These are phyloP conservation scores for Moxostoma hubbsi DNA, from an alignment of 2,797 vertebrate genomes.

Conservation along the genomic window DNA sequence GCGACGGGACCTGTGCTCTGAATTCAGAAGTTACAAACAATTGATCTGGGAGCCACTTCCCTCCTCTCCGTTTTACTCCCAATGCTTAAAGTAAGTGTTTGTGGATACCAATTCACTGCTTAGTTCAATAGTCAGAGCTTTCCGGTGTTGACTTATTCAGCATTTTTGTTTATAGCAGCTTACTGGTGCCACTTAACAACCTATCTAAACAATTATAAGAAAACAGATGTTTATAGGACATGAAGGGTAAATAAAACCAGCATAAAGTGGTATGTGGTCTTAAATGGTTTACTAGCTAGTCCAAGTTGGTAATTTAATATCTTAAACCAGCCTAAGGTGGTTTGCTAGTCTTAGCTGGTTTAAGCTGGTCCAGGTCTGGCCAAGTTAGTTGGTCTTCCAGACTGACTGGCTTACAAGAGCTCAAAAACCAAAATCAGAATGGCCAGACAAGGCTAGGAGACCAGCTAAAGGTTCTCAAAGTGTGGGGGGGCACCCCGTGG, in stretches of 20 bases:
- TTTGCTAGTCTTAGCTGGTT: no score
- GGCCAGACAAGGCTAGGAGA: no score
- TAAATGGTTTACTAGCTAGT: no score
- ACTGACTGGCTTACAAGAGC: no score
- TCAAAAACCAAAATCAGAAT: no score
- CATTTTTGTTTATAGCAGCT: background rate
- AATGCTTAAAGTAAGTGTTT: conserved; percentile 16
- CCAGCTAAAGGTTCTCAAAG: no score
- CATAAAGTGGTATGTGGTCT: background rate
- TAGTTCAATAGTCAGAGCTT: no score
- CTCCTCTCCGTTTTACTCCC: conserved; percentile 2
- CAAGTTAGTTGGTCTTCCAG: no score
- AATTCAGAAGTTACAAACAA: conserved; percentile 36
- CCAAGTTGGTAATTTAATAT: no score
- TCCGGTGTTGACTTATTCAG: background rate
- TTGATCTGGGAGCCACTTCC: conserved; percentile 10
- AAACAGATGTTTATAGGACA: background rate
- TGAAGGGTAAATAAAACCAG: background rate
- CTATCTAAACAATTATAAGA: background rate
- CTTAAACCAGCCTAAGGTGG: no score
- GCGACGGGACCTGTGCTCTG: conserved; percentile 27
- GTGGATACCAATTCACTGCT: conserved; percentile 15
- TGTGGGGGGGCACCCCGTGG: no score
- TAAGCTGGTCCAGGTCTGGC: no score
- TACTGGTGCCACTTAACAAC: background rate